A percentile compares a stretch with the other conserved stretches of the same genome.
phyloP scores from a whole-genome alignment of 2,113 vertebrate genomes.

The Riparia riparia region DNA sequence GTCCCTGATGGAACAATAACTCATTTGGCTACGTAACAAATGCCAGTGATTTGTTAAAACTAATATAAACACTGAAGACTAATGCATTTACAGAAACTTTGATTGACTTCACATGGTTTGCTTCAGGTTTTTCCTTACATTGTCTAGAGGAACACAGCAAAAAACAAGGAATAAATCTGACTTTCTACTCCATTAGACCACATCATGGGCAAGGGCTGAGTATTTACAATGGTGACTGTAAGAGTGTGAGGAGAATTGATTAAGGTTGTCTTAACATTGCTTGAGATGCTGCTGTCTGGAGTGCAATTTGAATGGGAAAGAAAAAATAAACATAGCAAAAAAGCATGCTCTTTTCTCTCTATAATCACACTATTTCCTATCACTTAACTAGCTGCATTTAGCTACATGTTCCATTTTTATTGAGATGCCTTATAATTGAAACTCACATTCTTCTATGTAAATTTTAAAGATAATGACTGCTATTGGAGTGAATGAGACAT shows the following conservation, averaged over 20 bases:
- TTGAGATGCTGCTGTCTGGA: background rate
- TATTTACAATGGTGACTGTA: background rate
- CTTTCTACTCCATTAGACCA: background rate
- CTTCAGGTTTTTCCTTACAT: background rate
- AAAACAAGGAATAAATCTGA: background rate
- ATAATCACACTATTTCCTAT: background rate
- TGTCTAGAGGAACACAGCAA: background rate
- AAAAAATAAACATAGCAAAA: background rate
- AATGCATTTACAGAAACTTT: background rate
- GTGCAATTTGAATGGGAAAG: background rate
- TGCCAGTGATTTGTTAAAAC: background rate
- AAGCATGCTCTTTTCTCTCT: background rate
- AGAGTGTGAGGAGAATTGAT: background rate
- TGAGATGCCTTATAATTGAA: constrained; percentile 3
- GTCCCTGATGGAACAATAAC: background rate
- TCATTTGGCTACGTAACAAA: background rate
- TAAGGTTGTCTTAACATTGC: background rate
- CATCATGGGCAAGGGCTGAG: background rate
- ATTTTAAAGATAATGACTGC: background rate
- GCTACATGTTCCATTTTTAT: background rate
- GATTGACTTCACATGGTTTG: background rate
- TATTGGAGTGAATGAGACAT: background rate
- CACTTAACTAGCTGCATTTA: background rate
- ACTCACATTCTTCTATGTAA: background rate
- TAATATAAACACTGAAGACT: background rate